Evolutionary conservation across 2,888 invertebrate genomes (phyloP), one percentile per base, ranked within the genome.

Genomic region (Adelognathus sp.): DNA sequence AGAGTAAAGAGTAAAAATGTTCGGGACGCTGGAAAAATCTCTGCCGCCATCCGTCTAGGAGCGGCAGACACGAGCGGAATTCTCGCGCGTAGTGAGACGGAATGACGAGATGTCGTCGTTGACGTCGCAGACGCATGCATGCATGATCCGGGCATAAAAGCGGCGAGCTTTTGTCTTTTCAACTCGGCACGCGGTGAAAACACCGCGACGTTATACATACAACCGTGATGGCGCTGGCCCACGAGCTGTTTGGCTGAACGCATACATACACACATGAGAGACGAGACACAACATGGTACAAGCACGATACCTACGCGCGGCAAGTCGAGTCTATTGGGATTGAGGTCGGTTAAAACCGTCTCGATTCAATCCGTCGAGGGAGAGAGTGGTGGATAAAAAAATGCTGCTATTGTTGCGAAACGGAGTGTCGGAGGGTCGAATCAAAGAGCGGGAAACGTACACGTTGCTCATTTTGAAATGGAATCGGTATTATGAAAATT

Each of bases 121-220:
- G 71, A 24, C 66, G 36, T 39, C 39, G 71, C n/a, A 50, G 36
- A 39, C 36, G 54, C 44, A 56, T 33, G 72, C 63, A 64, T 72
- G 63, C 72, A 72, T 72, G 72, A 72, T 72, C 56, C 56, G 24
- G 33, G 56, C 56, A 64, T 72, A 72, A 72, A 72, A 64, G 72
- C 56, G 44, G 21, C 33, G 63, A 54, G 72, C 72, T 56, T 72
- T 72, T 72, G 63, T 72, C 44, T 56, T 27, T 33, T 9, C 16
- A 33, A 14, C 72, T 54, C 27, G 44, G 72, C 44, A 63, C 41
- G 54, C 24, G 36, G n/a, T n/a, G 4, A 6, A 33, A 24, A 21
- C 64, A 33, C 18, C n/a, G 27, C 36, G 60, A 50, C 60, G 63
- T 33, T 29, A 54, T 29, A 63, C 54, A n/a, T n/a, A 11, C 44